These are phyloP conservation scores for Arion vulgaris DNA, from an alignment of 1,140 invertebrate species.

Conservation along the genomic window DNA sequence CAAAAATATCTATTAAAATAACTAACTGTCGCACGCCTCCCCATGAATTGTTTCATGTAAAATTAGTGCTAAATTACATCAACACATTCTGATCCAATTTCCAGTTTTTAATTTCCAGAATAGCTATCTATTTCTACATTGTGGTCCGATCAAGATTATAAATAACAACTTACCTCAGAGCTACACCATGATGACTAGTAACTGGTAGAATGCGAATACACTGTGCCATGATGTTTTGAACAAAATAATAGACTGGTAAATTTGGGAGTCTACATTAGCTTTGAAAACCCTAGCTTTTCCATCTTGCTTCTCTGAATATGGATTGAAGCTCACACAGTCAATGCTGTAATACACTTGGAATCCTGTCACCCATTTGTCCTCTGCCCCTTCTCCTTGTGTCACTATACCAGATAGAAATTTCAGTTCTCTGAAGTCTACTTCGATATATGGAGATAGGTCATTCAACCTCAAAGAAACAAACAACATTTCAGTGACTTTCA, in stretches of 20 bases:
- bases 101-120: no score
- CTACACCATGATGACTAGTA: neutral
- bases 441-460: slow-evolving; percentile 15
- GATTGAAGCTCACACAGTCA: slow-evolving; percentile 57
- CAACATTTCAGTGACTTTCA: neutral
- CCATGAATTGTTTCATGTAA: no score
- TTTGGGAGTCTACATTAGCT: slow-evolving; percentile 48
- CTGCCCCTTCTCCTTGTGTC: slow-evolving; percentile 47
- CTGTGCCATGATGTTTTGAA: slow-evolving; percentile 26
- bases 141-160: no score
- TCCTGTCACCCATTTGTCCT: slow-evolving; percentile 61
- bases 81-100: no score
- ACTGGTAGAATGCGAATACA: slow-evolving; percentile 20
- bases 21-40: no score
- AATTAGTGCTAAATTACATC: no score
- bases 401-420: slow-evolving; percentile 68
- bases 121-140: no score
- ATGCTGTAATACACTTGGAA: slow-evolving; percentile 67
- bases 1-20: no score
- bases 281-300: slow-evolving; percentile 45
- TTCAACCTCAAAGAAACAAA: slow-evolving; percentile 4
- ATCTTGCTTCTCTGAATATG: slow-evolving; percentile 48
- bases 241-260: slow-evolving; percentile 51
- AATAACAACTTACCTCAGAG: neutral
- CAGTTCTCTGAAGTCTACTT: slow-evolving; percentile 66